Base-by-base conservation (phyloP, 1,140 invertebrate species). In the Orius laevigatus region DNA sequence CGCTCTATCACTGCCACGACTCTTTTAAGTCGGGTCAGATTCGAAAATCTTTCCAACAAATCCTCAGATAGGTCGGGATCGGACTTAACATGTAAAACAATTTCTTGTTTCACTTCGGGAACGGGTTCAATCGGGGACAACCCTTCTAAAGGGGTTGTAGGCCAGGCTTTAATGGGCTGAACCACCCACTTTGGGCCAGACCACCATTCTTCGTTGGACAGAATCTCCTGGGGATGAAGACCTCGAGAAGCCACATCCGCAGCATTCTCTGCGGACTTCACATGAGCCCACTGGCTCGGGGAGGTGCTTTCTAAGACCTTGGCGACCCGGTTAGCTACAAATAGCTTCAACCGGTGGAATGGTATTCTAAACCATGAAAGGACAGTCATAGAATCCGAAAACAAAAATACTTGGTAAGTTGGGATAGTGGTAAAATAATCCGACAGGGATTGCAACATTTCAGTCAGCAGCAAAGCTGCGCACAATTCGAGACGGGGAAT, bases 231-330 rank as follows among this genome's bases (percentile, higher is more conserved):
- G 46, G 51, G 39, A 40, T 50, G 39, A 5, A 52, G 6, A n/a
- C 67, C 67, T 44, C 67, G 53, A 5, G 66, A 67, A 6, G 59
- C 46, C 3, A 56, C 48, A 58, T 72, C 68, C 2, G 65, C 65
- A 14, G 66, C 64, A 56, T 71, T 70, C 1, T 63, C 42, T 15
- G 46, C 38, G 1, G 62, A 57, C 6, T 47, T 36, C 0, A 70
- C 59, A 53, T 71, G 63, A 16, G 36, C 12, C 70, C 67, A 72
- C 16, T 63, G 43, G 6, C 44, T 38, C 1, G 34, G 16, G 3
- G 35, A 14, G 12, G 51, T 53, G 2, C 57, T 12, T 19, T 58
- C 51, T 33, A 59, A 57, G 42, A 68, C 64, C 52, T 60, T 42
- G 31, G 49, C 46, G 0, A 65, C 60, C 40, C 63, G 44, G 53